Percentiles rank a stretch among this genome's conserved stretches.
Conservation (phyloP, 2,797 vertebrate genomes). For the Threskiornis aethiopicus region DNA sequence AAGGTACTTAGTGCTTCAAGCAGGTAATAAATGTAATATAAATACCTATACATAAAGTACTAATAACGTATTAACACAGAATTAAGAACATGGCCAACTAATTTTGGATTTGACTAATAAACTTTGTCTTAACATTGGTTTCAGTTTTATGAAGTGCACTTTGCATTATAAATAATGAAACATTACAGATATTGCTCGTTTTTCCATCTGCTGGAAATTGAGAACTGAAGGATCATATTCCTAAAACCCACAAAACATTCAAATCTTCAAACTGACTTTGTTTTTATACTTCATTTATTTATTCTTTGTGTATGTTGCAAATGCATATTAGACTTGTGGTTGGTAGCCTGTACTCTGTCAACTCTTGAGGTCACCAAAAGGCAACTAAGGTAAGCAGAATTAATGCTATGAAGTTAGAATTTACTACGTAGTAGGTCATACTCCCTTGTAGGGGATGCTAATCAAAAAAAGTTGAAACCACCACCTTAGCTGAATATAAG, state of each 20-base stretch:
- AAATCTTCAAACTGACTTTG: background rate
- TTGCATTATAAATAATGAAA: background rate
- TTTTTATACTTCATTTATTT: background rate
- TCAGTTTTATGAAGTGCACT: background rate
- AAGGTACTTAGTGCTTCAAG: background rate
- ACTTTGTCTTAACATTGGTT: background rate
- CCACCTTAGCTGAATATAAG: background rate
- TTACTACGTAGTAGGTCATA: background rate
- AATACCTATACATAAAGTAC: background rate
- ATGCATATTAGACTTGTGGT: background rate
- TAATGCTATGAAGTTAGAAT: background rate
- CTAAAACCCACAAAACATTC: background rate
- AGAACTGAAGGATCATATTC: background rate
- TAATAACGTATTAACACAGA: background rate
- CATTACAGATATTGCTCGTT: background rate
- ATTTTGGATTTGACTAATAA: background rate
- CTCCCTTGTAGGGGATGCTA: background rate
- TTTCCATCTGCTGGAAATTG: background rate
- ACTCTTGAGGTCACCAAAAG: background rate
- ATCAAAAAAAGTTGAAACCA: background rate
- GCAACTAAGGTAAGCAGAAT: background rate
- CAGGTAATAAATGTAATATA: background rate
- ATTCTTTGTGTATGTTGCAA: background rate
- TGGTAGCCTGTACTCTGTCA: background rate
- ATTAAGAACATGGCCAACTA: background rate